Evolutionary conservation across 2,888 invertebrate genomes (phyloP).

Genomic region (Pristionchus maxplancki): DNA sequence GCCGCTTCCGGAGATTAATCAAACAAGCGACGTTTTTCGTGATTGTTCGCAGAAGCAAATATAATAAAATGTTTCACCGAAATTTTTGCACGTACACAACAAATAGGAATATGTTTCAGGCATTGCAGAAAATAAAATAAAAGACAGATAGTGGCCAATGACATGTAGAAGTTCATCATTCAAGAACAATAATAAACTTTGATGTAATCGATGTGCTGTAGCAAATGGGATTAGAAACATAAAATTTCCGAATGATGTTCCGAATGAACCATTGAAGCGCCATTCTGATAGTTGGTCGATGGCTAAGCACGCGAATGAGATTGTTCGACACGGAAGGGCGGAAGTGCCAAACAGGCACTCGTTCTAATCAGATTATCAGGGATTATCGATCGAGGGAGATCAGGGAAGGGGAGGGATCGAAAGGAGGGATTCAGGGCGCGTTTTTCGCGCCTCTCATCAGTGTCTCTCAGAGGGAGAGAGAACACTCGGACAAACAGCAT

Average conservation of each 20-base stretch:
- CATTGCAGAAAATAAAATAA: no score
- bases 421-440: conserved; percentile 4
- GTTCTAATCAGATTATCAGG: conserved; percentile 35
- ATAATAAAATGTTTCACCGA: no score
- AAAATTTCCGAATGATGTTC: no score
- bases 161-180: no score
- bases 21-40: background rate
- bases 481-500: conserved; percentile 44
- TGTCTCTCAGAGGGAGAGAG: background rate
- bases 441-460: conserved; percentile 43
- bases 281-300: background rate
- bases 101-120: no score
- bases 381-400: conserved; percentile 35
- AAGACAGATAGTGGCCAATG: no score
- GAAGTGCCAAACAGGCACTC: background rate
- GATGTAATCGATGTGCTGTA: background rate
- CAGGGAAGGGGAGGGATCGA: background rate
- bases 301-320: background rate
- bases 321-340: background rate
- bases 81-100: no score
- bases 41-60: background rate
- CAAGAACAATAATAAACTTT: no score
- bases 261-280: no score
- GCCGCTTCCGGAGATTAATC: background rate
- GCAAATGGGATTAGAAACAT: no score